Percentiles rank a stretch among this genome's conserved stretches.
Evolutionary conservation across 2,113 vertebrate genomes (phyloP).

Genomic region (Aleadryas rufinucha): DNA sequence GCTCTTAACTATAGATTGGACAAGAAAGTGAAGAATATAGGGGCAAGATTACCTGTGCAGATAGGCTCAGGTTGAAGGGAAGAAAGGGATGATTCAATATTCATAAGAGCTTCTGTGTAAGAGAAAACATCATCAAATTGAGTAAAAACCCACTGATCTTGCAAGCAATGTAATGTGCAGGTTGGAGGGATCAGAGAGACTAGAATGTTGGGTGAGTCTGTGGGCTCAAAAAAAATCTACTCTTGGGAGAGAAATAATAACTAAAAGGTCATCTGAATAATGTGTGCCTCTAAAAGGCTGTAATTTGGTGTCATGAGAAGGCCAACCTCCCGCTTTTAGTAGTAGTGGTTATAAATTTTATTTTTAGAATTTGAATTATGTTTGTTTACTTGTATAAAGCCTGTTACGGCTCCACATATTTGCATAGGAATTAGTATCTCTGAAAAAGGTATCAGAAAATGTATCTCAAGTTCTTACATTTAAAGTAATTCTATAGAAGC

Average conservation of each 20-base stretch:
- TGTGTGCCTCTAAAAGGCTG: neutral
- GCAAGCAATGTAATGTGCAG: neutral
- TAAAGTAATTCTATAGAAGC: neutral
- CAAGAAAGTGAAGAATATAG: neutral
- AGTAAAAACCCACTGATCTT: neutral
- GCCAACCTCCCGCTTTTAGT: neutral
- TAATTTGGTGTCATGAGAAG: neutral
- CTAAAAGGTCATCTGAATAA: neutral
- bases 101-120: neutral
- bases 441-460: neutral
- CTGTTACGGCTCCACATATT: neutral
- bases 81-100: neutral
- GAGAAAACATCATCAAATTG: neutral
- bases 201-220: neutral
- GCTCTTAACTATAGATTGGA: neutral
- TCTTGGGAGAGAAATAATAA: neutral
- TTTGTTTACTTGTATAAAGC: neutral
- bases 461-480: neutral
- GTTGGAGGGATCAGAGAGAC: neutral
- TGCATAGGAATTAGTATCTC: neutral
- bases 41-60: neutral
- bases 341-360: neutral
- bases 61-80: neutral
- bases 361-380: neutral
- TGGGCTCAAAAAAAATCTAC: neutral